Conservation (phyloP, 1,140 invertebrate species). For the Drosophila kepulauana region DNA sequence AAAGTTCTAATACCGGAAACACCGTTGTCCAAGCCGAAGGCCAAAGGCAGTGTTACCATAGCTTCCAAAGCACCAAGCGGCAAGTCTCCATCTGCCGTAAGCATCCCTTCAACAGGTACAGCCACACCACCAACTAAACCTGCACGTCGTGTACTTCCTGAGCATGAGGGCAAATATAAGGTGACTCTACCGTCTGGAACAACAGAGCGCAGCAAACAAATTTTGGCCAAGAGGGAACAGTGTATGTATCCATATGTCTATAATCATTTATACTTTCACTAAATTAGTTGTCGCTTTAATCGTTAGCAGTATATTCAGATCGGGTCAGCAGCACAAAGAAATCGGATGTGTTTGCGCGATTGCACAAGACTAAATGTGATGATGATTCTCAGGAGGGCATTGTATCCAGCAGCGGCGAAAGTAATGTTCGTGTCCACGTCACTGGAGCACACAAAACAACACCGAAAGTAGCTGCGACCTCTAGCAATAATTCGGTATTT, state of each 20-base stretch:
- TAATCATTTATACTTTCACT: background rate
- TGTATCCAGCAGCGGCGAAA: slow-evolving; percentile 70
- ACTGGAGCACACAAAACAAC: slow-evolving; percentile 39
- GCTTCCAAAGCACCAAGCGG: slow-evolving; percentile 2
- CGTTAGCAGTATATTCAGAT: slow-evolving; percentile 76
- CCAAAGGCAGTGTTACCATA: background rate
- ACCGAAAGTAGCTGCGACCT: slow-evolving; percentile 23
- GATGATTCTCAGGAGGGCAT: slow-evolving; percentile 70
- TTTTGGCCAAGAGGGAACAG: slow-evolving; percentile 84
- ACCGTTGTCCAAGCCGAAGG: slow-evolving; percentile 77
- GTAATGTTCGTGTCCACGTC: slow-evolving; percentile 60
- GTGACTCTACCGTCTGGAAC: slow-evolving; percentile 85
- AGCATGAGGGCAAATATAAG: slow-evolving; percentile 86
- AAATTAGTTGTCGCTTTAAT: background rate
- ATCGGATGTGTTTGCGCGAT: slow-evolving; percentile 68
- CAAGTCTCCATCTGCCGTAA: slow-evolving; percentile 2
- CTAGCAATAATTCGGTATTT: slow-evolving; percentile 74
- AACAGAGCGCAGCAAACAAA: slow-evolving; percentile 85
- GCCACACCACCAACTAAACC: slow-evolving; percentile 66
- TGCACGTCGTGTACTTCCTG: slow-evolving; percentile 85
- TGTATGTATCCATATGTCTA: slow-evolving; percentile 48
- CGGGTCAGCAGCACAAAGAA: slow-evolving; percentile 71
- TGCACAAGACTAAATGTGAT: slow-evolving; percentile 54
- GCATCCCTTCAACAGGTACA: background rate
- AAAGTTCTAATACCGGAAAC: slow-evolving; percentile 85